Evolutionary conservation across 2,797 vertebrate genomes (phyloP).

Genomic region (Malurus leucopterus): DNA sequence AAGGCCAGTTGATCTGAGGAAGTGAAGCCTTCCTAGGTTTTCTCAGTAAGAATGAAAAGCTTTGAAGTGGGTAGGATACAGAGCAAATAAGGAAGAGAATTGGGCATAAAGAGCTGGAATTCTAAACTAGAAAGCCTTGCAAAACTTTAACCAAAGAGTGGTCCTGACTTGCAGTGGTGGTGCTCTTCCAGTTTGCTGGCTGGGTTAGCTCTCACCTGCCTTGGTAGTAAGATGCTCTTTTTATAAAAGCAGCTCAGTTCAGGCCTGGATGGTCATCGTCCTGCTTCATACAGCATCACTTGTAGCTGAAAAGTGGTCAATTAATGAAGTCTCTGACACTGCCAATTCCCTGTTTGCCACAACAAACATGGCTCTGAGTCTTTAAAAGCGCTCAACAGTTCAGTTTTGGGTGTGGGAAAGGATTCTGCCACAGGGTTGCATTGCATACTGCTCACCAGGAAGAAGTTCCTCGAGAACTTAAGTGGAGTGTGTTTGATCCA

Average conservation of each 20-base stretch:
- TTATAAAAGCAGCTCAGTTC: background rate
- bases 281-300: background rate
- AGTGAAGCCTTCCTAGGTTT: background rate
- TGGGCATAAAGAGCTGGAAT: background rate
- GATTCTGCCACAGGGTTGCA: background rate
- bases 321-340: fast-evolving
- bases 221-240: background rate
- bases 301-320: background rate
- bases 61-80: background rate
- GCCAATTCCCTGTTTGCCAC: background rate
- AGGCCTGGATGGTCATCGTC: background rate
- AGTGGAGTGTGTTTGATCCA: background rate
- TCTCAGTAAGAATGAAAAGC: background rate
- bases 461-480: background rate
- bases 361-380: background rate
- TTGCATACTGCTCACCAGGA: background rate
- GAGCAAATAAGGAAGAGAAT: background rate
- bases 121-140: background rate
- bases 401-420: background rate
- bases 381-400: background rate
- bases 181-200: background rate
- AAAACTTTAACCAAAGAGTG: background rate
- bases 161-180: background rate
- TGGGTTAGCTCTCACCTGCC: background rate
- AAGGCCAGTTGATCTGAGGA: background rate